phyloP scores from a whole-genome alignment of 2,888 invertebrate species.

The Sminthurinus aureus region DNA sequence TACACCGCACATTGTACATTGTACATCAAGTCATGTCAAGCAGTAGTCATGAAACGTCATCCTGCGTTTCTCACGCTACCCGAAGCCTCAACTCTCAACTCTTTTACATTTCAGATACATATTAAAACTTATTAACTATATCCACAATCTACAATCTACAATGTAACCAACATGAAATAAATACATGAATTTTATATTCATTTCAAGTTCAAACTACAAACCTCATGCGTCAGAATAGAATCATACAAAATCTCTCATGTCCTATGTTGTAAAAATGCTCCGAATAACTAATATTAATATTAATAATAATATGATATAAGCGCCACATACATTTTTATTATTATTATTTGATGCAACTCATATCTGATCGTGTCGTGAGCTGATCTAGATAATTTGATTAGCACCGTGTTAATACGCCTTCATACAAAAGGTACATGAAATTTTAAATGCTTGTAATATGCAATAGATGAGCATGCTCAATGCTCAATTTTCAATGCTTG shows the following conservation, averaged over 20 bases:
- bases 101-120: background rate
- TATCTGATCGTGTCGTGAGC: constrained; percentile 12
- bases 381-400: constrained; percentile 18
- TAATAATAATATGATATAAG: too few relatives aligned
- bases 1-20: background rate
- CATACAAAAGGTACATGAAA: background rate
- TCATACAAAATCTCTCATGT: too few relatives aligned
- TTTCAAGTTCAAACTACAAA: too few relatives aligned
- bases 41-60: constrained; percentile 37
- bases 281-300: too few relatives aligned
- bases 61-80: constrained; percentile 37
- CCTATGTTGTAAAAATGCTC: too few relatives aligned
- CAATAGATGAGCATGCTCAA: background rate
- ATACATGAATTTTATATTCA: too few relatives aligned
- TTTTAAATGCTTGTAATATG: background rate
- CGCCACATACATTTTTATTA: too few relatives aligned
- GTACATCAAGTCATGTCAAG: constrained; percentile 33
- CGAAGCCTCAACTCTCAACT: background rate
- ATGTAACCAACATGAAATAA: too few relatives aligned
- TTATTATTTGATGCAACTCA: too few relatives aligned
- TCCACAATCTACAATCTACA: too few relatives aligned
- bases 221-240: too few relatives aligned
- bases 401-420: constrained; percentile 4
- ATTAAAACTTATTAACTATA: background rate
- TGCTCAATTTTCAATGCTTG: too few relatives aligned